phyloP scores from a whole-genome alignment of 2,888 invertebrate species.

The Pseudococcus longispinus region DNA sequence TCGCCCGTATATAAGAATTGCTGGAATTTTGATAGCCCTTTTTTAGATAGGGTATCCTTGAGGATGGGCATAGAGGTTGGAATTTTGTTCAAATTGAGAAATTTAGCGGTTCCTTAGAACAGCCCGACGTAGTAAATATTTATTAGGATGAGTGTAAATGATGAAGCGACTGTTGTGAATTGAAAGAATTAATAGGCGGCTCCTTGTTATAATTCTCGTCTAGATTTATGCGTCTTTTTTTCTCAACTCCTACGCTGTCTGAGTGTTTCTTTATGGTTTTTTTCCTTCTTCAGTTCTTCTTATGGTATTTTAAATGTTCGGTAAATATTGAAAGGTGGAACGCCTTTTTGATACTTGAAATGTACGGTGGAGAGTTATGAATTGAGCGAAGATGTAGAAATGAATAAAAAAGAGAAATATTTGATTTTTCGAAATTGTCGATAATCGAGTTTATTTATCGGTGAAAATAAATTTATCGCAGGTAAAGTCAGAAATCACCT shows the following conservation, averaged over 20 bases:
- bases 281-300: not conserved
- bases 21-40: not conserved
- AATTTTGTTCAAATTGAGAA: not conserved
- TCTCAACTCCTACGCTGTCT: slow-evolving; percentile 17
- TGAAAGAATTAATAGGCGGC: slow-evolving; percentile 31
- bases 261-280: slow-evolving; percentile 1
- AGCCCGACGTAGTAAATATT: slow-evolving; percentile 2
- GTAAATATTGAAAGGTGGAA: not conserved
- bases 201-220: slow-evolving; percentile 17
- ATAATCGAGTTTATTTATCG: not conserved
- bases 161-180: not conserved
- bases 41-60: no score
- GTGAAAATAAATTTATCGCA: no score
- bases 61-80: not conserved
- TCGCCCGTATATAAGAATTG: not conserved
- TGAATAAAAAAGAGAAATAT: not conserved
- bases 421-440: not conserved
- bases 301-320: not conserved
- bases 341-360: not conserved
- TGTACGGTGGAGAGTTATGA: not conserved
- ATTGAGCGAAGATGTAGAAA: not conserved
- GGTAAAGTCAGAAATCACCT: no score
- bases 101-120: not conserved
- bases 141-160: slow-evolving; percentile 20
- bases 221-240: slow-evolving; percentile 5